Evolutionary conservation across 2,888 invertebrate species (phyloP).

Genomic region (Sarcophaga subvicina): DNA sequence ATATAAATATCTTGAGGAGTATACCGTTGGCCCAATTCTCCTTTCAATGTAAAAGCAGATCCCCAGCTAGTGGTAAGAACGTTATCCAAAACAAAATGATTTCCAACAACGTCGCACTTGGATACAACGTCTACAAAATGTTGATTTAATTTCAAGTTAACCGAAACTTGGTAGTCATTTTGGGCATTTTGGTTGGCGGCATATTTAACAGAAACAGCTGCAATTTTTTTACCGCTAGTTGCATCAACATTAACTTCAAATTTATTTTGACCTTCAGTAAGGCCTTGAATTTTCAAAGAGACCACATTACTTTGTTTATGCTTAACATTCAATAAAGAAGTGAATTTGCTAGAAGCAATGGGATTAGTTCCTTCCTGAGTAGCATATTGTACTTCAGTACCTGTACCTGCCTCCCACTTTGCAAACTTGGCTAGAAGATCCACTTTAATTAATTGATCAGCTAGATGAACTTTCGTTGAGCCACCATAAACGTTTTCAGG

Average conservation of each 20-base stretch:
- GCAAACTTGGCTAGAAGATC: constrained; percentile 72
- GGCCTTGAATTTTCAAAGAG: constrained; percentile 82
- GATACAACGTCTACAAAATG: constrained; percentile 76
- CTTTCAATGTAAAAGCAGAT: constrained; percentile 75
- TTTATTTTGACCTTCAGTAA: constrained; percentile 71
- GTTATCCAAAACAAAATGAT: constrained; percentile 76
- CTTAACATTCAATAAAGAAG: constrained; percentile 70
- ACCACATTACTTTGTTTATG: constrained; percentile 71
- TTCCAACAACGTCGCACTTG: constrained; percentile 78
- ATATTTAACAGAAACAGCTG: constrained; percentile 82
- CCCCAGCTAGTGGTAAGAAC: constrained; percentile 78
- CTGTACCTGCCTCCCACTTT: constrained; percentile 69
- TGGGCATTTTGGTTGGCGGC: constrained; percentile 80
- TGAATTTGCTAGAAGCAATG: constrained; percentile 71
- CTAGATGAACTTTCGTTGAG: constrained; percentile 70
- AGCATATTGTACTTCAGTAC: constrained; percentile 69
- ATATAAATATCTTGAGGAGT: constrained; percentile 77
- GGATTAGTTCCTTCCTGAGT: constrained; percentile 65
- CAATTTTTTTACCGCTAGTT: constrained; percentile 84
- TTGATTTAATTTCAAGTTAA: constrained; percentile 83
- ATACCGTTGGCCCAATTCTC: constrained; percentile 77
- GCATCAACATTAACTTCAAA: constrained; percentile 84
- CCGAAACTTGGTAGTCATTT: constrained; percentile 83
- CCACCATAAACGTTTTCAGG: constrained; percentile 75
- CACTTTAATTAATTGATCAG: constrained; percentile 68